Evolutionary conservation across 2,113 vertebrate genomes (phyloP).

Genomic region (Cathartes aura): DNA sequence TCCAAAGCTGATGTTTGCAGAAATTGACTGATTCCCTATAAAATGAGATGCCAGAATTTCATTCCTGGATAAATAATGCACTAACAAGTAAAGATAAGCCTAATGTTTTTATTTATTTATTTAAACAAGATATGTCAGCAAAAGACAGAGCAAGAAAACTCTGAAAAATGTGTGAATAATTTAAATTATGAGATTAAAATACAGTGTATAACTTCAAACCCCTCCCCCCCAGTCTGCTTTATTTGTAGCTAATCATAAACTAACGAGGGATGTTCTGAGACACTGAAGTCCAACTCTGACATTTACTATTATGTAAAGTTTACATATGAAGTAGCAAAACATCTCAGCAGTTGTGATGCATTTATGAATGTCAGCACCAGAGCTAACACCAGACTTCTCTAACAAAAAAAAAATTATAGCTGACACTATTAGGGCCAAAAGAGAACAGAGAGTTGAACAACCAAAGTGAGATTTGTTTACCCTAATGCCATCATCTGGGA

Average conservation of each 20-base stretch:
- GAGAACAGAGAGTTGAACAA: background rate
- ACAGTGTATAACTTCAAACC: background rate
- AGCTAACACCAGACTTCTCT: background rate
- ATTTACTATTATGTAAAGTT: background rate
- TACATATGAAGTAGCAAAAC: background rate
- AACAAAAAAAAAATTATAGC: background rate
- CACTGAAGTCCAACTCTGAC: background rate
- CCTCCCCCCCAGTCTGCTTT: background rate
- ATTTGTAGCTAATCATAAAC: background rate
- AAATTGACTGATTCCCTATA: background rate
- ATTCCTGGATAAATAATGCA: background rate
- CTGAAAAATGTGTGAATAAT: background rate
- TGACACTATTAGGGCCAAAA: fast-evolving
- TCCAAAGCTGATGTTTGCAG: background rate
- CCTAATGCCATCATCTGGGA: background rate
- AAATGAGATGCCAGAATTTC: background rate
- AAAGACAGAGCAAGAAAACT: background rate
- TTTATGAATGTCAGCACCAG: background rate
- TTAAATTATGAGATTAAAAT: background rate
- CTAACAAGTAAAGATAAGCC: background rate
- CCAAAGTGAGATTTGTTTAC: background rate
- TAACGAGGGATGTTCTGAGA: background rate
- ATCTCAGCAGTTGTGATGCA: background rate
- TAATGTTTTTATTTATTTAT: background rate
- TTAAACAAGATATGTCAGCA: background rate